Conservation (phyloP, 2,797 vertebrate genomes). For the Taeniopygia guttata region DNA sequence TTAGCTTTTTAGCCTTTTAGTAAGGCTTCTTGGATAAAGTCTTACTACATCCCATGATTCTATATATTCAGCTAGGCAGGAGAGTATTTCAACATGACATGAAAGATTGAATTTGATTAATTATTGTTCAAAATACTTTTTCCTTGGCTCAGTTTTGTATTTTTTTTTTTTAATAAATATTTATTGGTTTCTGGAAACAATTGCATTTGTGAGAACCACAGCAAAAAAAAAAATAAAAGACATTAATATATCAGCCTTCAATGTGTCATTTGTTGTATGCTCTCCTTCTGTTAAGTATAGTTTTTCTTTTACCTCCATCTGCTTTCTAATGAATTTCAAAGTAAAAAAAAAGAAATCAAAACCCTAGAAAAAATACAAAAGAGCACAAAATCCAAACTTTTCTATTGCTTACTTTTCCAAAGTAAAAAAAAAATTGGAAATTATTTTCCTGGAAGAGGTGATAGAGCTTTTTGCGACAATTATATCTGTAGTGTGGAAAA, state of each 20-base stretch:
- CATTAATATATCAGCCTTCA: neutral
- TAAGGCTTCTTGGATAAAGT: neutral
- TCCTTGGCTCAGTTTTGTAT: neutral
- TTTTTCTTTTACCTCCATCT: conserved; percentile 2
- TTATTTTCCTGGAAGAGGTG: neutral
- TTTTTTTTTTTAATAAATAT: neutral
- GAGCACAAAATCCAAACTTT: neutral
- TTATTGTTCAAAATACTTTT: neutral
- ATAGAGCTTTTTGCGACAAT: neutral
- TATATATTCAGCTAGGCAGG: neutral
- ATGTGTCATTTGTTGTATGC: neutral
- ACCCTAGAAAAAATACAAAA: neutral
- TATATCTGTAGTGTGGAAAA: neutral
- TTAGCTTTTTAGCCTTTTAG: neutral
- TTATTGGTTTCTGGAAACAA: neutral
- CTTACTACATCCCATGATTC: neutral
- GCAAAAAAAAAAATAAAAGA: neutral
- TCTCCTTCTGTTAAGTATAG: neutral
- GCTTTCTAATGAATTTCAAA: neutral
- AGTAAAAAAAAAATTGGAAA: neutral
- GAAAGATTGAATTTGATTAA: neutral
- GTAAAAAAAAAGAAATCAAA: neutral
- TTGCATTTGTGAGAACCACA: neutral
- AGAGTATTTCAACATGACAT: neutral
- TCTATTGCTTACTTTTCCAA: neutral